Conservation (phyloP, 2,888 invertebrate genomes). For the Pristionchus japonicus region DNA sequence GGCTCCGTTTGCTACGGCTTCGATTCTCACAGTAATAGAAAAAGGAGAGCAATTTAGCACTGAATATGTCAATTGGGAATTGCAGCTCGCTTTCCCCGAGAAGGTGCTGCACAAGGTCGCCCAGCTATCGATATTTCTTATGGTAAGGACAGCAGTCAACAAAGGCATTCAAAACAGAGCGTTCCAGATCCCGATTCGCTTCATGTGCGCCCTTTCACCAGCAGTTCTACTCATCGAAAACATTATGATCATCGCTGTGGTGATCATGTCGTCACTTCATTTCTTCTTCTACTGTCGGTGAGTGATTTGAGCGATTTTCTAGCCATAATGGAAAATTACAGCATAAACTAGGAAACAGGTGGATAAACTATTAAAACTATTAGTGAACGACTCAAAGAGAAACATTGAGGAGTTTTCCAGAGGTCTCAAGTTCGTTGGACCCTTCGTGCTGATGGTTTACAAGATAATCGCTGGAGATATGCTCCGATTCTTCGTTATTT, state of each 20-base stretch:
- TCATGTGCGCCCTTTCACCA: constrained; percentile 74
- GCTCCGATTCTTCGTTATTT: constrained; percentile 93
- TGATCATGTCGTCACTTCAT: constrained; percentile 63
- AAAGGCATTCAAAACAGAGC: neutral
- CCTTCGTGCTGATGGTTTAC: constrained; percentile 99
- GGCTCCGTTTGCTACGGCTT: too few species aligned
- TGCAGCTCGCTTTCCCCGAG: constrained; percentile 87
- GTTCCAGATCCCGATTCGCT: constrained; percentile 83
- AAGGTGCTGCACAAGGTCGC: constrained; percentile 94
- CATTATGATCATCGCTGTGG: constrained; percentile 59
- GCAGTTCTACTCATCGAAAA: constrained; percentile 62
- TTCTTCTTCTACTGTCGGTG: constrained; percentile 67
- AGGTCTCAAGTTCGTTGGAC: constrained; percentile 96
- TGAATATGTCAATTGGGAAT: constrained; percentile 53
- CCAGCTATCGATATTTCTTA: constrained; percentile 87
- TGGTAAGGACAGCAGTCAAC: constrained; percentile 79
- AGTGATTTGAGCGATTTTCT: neutral
- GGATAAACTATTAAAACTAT: too few species aligned
- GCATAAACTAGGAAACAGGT: too few species aligned
- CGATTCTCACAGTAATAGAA: too few species aligned
- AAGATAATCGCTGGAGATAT: constrained; percentile 97
- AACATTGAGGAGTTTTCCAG: constrained; percentile 79
- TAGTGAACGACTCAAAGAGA: neutral
- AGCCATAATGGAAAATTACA: too few species aligned
- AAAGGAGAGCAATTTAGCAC: too few species aligned